Percentiles rank a stretch among this genome's conserved stretches.
These are phyloP conservation scores for Colletes collaris DNA, from an alignment of 2,888 invertebrate genomes.

Conservation along the genomic window DNA sequence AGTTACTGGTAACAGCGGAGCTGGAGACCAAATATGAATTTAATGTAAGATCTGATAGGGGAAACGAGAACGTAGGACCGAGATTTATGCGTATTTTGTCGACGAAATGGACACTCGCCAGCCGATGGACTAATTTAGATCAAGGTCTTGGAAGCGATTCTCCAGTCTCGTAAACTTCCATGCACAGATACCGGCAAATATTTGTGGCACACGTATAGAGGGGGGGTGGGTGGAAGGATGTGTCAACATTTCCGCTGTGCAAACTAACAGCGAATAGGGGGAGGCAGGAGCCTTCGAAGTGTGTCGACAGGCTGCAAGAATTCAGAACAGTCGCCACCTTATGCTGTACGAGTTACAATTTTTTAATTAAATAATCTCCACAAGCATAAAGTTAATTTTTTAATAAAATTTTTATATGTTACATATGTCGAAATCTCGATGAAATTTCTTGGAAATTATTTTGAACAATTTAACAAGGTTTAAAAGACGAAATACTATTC, in stretches of 20 bases:
- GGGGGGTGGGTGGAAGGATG: not conserved
- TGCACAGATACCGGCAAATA: conserved; percentile 29
- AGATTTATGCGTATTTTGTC: conserved; percentile 51
- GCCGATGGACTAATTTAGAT: conserved; percentile 56
- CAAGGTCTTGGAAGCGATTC: conserved; percentile 60
- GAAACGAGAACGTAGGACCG: not conserved
- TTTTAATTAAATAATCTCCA: too few relatives aligned
- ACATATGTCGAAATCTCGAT: too few relatives aligned
- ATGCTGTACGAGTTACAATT: not conserved
- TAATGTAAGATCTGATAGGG: conserved; percentile 7
- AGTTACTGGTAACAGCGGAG: not conserved
- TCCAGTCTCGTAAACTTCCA: conserved; percentile 44
- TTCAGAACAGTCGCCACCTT: conserved; percentile 20
- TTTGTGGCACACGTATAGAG: conserved; percentile 34
- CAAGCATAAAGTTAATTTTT: too few relatives aligned
- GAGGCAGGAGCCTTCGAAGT: not conserved
- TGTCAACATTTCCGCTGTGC: conserved; percentile 33
- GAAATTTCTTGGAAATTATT: too few relatives aligned
- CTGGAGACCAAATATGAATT: not conserved
- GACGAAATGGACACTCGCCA: conserved; percentile 52
- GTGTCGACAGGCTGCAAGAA: conserved; percentile 38
- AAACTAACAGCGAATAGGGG: conserved; percentile 4
- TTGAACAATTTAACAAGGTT: too few relatives aligned
- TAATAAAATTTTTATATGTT: too few relatives aligned
- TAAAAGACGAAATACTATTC: too few relatives aligned